Base-by-base conservation (phyloP, 2,888 invertebrate genomes). In the Eucriotettix oculatus region DNA sequence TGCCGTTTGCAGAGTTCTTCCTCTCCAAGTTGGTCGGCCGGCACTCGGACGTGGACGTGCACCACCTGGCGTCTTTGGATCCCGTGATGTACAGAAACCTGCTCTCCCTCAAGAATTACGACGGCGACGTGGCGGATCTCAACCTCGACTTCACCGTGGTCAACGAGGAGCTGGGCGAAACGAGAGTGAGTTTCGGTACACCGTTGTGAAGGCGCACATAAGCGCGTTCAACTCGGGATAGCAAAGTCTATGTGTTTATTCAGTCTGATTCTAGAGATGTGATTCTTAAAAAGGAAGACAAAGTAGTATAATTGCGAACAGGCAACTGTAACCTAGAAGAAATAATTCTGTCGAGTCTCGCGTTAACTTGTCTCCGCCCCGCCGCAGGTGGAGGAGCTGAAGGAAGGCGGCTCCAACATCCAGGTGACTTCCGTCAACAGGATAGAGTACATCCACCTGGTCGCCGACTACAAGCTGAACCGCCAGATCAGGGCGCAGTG, bases 1-100 rank as follows among this genome's bases (percentile, higher is more conserved):
- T 98, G 44, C 97, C 97, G 0, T 80, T 99, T 66, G 97, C 99
- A 2, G 91, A 92, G 69, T 98, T 98, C 75, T 98, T 98, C 75
- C 77, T 99, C 40, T 89, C 91, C 0, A 90, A 91, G 74, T 76
- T 92, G 55, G 81, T 93, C 42, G 87, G 90, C 0, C 86, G 88
- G 68, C 80, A 82, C 59, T 82, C 84, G 14, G 83, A 84, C 58
- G 85, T 91, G 1, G 92, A 91, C 68, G 87, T 94, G 56, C 95
- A 97, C 76, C 92, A 96, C 70, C 75, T 98, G 65, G 90, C 92
- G 10, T 95, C 95, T 0, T 76, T 98, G 3, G 98, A 98, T 78
- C 92, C 93, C 0, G 86, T 87, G 48, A 76, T 98, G 69, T 94
- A 97, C 74, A 84, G 90, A 65, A 97, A 96, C 70, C 76, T 98